phyloP scores from a whole-genome alignment of 2,113 vertebrate species.

The Albula goreensis region DNA sequence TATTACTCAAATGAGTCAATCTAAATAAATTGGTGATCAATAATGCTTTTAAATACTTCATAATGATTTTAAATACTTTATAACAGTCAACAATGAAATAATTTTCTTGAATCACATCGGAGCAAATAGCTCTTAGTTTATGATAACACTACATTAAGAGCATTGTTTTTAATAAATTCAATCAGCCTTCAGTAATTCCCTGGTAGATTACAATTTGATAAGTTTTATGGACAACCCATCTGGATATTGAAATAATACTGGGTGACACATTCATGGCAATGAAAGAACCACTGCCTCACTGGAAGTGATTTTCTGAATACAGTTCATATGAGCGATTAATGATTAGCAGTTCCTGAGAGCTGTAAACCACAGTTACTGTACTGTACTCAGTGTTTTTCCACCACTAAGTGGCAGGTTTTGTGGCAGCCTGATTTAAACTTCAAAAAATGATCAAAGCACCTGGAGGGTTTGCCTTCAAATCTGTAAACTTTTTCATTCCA shows the following conservation, averaged over 20 bases:
- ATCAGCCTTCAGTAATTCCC: slow-evolving; percentile 29
- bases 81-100: too few species aligned
- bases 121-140: too few species aligned
- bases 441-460: slow-evolving; percentile 66
- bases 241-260: slow-evolving; percentile 12
- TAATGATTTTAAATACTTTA: too few species aligned
- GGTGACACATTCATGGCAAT: slow-evolving; percentile 55
- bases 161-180: neutral
- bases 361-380: slow-evolving; percentile 3
- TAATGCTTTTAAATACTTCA: too few species aligned
- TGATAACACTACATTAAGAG: too few species aligned
- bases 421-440: slow-evolving; percentile 35
- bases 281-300: slow-evolving; percentile 40
- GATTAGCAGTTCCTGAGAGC: slow-evolving; percentile 50
- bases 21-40: neutral
- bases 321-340: slow-evolving; percentile 67
- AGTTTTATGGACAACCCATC: slow-evolving; percentile 43
- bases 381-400: slow-evolving; percentile 25
- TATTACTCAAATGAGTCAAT: slow-evolving; percentile 44
- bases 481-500: slow-evolving; percentile 84
- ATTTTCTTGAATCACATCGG: too few species aligned
- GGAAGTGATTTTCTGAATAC: slow-evolving; percentile 60
- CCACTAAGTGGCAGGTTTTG: slow-evolving; percentile 47
- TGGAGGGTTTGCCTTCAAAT: slow-evolving; percentile 77
- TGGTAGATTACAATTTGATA: slow-evolving; percentile 55